Evolutionary conservation across 1,140 invertebrate genomes (phyloP), one percentile per base, ranked within the genome.

Genomic region (Temnothorax curvispinosus): DNA sequence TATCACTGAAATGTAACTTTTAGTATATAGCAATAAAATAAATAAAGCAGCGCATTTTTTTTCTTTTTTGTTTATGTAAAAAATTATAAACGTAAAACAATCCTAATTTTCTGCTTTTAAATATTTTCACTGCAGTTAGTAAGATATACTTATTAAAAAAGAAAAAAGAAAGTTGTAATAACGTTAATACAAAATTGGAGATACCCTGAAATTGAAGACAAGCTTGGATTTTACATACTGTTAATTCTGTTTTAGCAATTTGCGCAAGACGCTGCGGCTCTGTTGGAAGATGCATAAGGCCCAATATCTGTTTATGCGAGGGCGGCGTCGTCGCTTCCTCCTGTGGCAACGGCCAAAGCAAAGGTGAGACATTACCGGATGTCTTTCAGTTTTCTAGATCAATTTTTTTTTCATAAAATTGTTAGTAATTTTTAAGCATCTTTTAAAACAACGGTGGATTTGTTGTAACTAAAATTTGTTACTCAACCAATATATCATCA

Each of bases 231-330:
- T 50, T 52, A 60, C 35, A 52, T 35, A 32, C 54, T 32, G n/a
- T 32, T 50, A 13, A 32, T 96, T 96, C 44, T 94, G 98, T 47
- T 69, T 69, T 18, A 75, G 98, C 98, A n/a, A 95, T 98, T 62
- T 98, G 98, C 93, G 95, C 96, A 11, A 96, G 97, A 90, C 96
- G 97, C 65, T 98, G 98, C 94, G 97, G 96, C 0, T 96, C 95
- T 44, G 92, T 96, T 47, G 98, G 98, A 41, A 96, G 96, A 71
- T 99, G 98, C 92, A 96, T 98, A 54, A 97, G 97, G 89, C 98
- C 98, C 1, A 98, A 98, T 94, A 95, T 98, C 82, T 99, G 98
- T 94, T 95, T 97, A 21, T 98, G 98, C 92, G 96, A 97, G 7
- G 96, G 96, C 54, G 97, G 97, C 32, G 93, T 95, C 0, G 95